Conservation (phyloP, 2,888 invertebrate genomes). For the Cephus pygmeus region DNA sequence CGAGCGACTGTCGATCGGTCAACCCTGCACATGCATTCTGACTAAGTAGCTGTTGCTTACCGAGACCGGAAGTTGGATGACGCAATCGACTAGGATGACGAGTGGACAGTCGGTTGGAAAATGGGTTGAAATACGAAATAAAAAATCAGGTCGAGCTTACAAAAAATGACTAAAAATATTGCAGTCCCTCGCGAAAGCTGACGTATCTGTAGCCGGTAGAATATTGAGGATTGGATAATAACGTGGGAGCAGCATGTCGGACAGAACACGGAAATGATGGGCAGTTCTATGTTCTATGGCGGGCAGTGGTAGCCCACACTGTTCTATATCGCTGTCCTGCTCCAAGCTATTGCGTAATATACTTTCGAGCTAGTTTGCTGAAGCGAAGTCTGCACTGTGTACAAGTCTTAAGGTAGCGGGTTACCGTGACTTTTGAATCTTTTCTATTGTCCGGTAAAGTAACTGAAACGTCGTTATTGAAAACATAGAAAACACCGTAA, state of each 20-base stretch:
- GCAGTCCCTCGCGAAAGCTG: too few species aligned
- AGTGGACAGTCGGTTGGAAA: too few species aligned
- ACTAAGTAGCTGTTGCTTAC: too few species aligned
- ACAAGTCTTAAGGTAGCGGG: too few species aligned
- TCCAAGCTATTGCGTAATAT: conserved; percentile 54
- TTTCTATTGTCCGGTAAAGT: too few species aligned
- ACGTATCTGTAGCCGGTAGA: too few species aligned
- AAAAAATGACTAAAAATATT: too few species aligned
- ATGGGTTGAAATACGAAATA: background rate
- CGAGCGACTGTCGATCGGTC: background rate
- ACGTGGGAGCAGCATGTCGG: too few species aligned
- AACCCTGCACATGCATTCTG: background rate
- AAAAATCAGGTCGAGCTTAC: background rate
- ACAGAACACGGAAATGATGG: conserved; percentile 60
- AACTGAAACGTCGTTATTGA: too few species aligned
- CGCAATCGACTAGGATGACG: conserved; percentile 36
- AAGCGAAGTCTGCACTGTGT: conserved; percentile 26
- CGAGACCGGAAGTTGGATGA: conserved; percentile 31
- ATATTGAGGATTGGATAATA: too few species aligned
- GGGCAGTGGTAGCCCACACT: conserved; percentile 35
- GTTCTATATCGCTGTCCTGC: conserved; percentile 42
- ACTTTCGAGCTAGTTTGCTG: conserved; percentile 50
- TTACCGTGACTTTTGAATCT: too few species aligned
- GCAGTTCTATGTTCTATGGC: conserved; percentile 30
- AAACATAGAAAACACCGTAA: too few species aligned